Percentiles rank a stretch among this genome's conserved stretches.
phyloP scores from a whole-genome alignment of 2,797 vertebrate genomes.

The Columba guinea region DNA sequence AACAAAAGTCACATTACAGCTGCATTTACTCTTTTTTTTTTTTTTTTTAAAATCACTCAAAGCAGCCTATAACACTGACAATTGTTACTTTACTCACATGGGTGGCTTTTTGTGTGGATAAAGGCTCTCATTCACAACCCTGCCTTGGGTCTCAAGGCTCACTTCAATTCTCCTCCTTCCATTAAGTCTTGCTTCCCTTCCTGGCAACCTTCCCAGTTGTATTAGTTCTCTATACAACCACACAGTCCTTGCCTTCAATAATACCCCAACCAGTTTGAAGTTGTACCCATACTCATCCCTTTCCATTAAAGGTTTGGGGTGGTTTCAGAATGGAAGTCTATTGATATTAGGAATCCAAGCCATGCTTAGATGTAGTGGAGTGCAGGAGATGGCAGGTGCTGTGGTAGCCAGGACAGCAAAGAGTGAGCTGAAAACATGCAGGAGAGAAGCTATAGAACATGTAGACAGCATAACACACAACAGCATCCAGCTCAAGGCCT shows the following conservation, averaged over 20 bases:
- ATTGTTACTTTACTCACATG: conserved; percentile 28
- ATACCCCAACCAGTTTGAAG: not conserved
- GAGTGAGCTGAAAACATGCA: not conserved
- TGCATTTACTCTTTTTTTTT: not conserved
- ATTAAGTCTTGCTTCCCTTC: conserved; percentile 14
- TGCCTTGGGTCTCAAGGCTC: not conserved
- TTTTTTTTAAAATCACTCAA: not conserved
- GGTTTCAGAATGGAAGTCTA: not conserved
- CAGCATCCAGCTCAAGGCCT: not conserved
- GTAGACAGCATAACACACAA: not conserved
- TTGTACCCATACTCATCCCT: not conserved
- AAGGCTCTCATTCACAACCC: not conserved
- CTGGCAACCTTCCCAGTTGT: not conserved
- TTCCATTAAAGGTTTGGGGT: not conserved
- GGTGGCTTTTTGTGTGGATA: not conserved
- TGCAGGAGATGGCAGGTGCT: not conserved
- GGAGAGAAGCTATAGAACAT: not conserved
- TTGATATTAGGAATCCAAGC: not conserved
- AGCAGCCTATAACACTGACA: conserved; percentile 14
- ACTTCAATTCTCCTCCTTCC: conserved; percentile 1
- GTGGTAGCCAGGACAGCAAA: not conserved
- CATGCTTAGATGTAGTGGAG: fast-evolving
- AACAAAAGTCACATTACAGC: conserved; percentile 60
- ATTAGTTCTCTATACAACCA: not conserved
- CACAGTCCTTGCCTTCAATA: not conserved